Evolutionary conservation across 2,113 vertebrate genomes (phyloP).

Genomic region (Bubo bubo): DNA sequence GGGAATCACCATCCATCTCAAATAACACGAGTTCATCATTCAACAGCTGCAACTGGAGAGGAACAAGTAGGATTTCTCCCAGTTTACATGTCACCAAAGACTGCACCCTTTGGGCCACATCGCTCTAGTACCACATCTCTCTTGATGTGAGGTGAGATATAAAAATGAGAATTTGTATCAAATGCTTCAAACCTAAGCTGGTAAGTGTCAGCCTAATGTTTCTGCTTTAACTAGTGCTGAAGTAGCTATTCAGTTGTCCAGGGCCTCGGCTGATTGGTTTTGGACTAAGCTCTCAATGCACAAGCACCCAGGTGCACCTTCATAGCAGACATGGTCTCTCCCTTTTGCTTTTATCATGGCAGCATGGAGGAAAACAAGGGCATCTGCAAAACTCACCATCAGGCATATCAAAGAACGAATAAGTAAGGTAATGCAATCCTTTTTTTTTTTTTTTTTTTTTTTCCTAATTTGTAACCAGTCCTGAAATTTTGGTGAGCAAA

Average conservation of each 20-base stretch:
- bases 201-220: not conserved
- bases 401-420: not conserved
- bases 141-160: not conserved
- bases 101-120: too few relatives aligned
- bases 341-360: not conserved
- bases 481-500: not conserved
- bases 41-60: not conserved
- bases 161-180: not conserved
- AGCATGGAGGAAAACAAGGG: not conserved
- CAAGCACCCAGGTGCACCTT: not conserved
- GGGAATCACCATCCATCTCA: not conserved
- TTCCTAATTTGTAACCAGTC: not conserved
- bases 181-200: not conserved
- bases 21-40: not conserved
- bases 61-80: not conserved
- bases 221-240: not conserved
- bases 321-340: not conserved
- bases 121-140: not conserved
- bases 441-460: not conserved
- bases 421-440: not conserved
- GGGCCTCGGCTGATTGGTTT: not conserved
- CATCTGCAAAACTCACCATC: not conserved
- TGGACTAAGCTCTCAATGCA: not conserved
- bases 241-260: not conserved
- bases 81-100: not conserved